These are phyloP conservation scores for Campopleginae sp. DNA, from an alignment of 2,888 invertebrate species.

Conservation along the genomic window DNA sequence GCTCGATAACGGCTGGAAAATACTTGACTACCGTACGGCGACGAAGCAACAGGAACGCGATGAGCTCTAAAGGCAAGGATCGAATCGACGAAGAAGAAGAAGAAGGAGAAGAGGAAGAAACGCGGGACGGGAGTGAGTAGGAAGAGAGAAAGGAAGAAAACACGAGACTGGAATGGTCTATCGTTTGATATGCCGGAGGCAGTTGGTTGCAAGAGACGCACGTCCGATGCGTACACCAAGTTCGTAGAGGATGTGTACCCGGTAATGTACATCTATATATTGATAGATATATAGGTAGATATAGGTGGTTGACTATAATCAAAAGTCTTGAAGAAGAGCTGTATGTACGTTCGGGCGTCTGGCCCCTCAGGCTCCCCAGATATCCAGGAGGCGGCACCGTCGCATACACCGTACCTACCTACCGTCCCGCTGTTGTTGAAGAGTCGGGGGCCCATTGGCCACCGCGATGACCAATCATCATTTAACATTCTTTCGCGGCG, in stretches of 20 bases:
- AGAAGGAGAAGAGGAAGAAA: constrained; percentile 14
- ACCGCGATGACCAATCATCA: constrained; percentile 83
- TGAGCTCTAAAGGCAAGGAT: background rate
- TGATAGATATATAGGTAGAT: background rate
- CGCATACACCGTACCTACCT: constrained; percentile 72
- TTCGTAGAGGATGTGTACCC: constrained; percentile 31
- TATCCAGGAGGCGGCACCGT: constrained; percentile 66
- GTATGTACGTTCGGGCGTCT: constrained; percentile 7
- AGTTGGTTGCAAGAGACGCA: constrained; percentile 33
- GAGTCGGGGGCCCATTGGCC: constrained; percentile 81
- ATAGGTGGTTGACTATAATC: constrained; percentile 35
- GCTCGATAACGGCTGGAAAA: constrained; percentile 21
- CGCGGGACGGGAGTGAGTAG: constrained; percentile 5
- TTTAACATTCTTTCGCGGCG: constrained; percentile 82
- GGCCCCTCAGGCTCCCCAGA: constrained; percentile 33
- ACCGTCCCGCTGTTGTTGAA: constrained; percentile 68
- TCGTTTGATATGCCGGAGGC: constrained; percentile 27
- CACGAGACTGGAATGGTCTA: constrained; percentile 36
- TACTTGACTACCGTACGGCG: constrained; percentile 23
- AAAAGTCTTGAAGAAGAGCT: constrained; percentile 44
- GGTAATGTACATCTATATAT: constrained; percentile 14
- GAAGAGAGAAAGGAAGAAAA: constrained; percentile 17
- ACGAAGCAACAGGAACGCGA: constrained; percentile 1
- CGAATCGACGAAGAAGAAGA: constrained; percentile 7
- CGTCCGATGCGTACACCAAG: constrained; percentile 29